Evolutionary conservation across 1,140 invertebrate species (phyloP).

Genomic region (Bactericera cockerelli): DNA sequence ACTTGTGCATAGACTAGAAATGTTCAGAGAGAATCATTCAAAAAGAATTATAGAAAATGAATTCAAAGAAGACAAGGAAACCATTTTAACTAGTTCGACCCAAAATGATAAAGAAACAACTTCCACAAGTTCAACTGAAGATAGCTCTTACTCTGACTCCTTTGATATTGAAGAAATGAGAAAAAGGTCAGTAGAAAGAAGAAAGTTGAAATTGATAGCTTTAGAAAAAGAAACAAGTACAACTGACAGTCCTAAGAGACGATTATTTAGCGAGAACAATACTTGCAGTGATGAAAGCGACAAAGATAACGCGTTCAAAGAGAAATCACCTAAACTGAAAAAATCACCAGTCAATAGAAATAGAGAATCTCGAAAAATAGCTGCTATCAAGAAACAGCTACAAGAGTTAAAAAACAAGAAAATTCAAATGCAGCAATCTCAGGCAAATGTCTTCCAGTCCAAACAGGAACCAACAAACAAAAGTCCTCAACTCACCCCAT

Average conservation of each 20-base stretch:
- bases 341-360: neutral
- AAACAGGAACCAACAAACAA: neutral
- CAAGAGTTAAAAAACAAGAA: neutral
- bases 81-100: neutral
- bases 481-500: neutral
- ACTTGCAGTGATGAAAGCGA: too few relatives aligned
- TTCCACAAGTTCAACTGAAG: neutral
- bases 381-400: neutral
- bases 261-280: too few relatives aligned
- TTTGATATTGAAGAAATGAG: neutral
- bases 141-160: too few relatives aligned
- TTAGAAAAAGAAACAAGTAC: neutral
- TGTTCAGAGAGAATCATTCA: neutral
- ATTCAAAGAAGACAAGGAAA: neutral
- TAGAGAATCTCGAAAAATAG: neutral
- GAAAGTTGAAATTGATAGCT: neutral
- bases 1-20: too few relatives aligned
- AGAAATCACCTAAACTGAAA: too few relatives aligned
- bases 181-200: neutral
- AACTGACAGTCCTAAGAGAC: neutral
- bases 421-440: neutral
- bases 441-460: neutral
- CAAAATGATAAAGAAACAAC: neutral
- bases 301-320: too few relatives aligned
- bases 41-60: neutral